Evolutionary conservation across 1,140 invertebrate genomes (phyloP).

Genomic region (Drosophila persimilis): DNA sequence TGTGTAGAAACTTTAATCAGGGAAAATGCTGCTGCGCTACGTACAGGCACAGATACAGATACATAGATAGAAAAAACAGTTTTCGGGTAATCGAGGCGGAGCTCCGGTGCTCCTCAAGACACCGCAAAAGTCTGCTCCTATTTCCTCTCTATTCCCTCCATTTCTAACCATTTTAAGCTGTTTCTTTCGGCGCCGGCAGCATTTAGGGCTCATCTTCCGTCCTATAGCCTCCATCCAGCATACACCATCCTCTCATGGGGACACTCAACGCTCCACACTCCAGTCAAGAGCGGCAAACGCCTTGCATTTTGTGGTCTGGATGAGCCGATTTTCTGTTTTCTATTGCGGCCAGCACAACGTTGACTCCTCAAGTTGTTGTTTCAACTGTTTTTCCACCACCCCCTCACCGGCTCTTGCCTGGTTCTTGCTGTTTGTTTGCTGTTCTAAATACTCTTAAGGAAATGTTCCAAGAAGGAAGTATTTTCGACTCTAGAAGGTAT

Average conservation of each 20-base stretch:
- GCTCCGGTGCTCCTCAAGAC: not conserved
- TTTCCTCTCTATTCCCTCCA: not conserved
- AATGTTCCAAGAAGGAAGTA: too few relatives aligned
- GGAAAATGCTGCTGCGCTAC: conserved; percentile 21
- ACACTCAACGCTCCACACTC: conserved; percentile 44
- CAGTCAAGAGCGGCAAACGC: conserved; percentile 63
- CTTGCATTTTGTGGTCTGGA: conserved; percentile 61
- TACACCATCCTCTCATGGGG: conserved; percentile 20
- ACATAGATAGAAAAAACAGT: conserved; percentile 19
- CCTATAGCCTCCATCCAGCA: conserved; percentile 2
- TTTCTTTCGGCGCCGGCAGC: conserved; percentile 30
- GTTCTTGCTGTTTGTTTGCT: conserved; percentile 34
- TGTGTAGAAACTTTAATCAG: conserved; percentile 63
- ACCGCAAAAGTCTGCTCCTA: conserved; percentile 11
- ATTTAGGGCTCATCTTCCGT: conserved; percentile 41
- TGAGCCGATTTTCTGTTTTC: conserved; percentile 71
- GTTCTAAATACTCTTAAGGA: not conserved
- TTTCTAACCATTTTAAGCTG: conserved; percentile 13
- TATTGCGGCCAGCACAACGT: conserved; percentile 45
- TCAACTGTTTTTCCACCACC: conserved; percentile 51
- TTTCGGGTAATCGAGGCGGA: conserved; percentile 12
- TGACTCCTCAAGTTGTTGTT: conserved; percentile 59
- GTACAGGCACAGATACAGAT: conserved; percentile 9
- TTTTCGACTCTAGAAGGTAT: too few relatives aligned
- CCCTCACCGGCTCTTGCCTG: too few relatives aligned